A percentile compares a stretch with the other conserved stretches of the same genome.
phyloP scores from a whole-genome alignment of 2,797 vertebrate species.

The Clarias laeviceps region DNA sequence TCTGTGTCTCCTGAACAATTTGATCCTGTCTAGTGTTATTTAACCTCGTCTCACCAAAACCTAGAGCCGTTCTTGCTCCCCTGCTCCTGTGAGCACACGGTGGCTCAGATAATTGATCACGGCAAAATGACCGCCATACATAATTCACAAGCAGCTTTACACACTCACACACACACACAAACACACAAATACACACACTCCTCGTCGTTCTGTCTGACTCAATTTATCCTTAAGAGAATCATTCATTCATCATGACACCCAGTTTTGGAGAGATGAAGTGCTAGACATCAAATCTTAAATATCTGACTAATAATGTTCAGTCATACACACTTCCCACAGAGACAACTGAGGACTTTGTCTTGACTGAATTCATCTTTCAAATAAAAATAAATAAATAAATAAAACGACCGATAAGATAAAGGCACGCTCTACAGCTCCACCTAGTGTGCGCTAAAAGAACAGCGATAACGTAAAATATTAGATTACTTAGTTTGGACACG shows the following conservation, averaged over 20 bases:
- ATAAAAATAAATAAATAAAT: background rate
- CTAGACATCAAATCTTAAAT: conserved; percentile 52
- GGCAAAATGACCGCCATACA: background rate
- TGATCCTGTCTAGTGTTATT: background rate
- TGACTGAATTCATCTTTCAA: background rate
- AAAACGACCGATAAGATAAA: background rate
- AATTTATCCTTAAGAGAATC: conserved; percentile 59
- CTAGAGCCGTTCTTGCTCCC: background rate
- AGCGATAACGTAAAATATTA: background rate
- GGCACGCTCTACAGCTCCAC: conserved; percentile 20
- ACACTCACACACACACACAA: background rate
- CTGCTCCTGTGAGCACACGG: background rate
- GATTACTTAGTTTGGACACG: background rate
- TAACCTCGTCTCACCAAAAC: background rate
- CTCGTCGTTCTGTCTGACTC: conserved; percentile 58
- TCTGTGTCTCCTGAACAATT: background rate
- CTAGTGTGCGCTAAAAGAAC: conserved; percentile 30
- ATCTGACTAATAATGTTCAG: background rate
- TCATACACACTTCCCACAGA: background rate
- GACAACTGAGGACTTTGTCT: background rate
- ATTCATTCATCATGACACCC: conserved; percentile 65
- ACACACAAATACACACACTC: conserved; percentile 1
- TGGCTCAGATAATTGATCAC: conserved; percentile 33
- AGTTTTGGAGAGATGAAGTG: conserved; percentile 52
- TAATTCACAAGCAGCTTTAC: conserved; percentile 12